phyloP scores from a whole-genome alignment of 2,113 vertebrate genomes.

The Zosterops pallidus region DNA sequence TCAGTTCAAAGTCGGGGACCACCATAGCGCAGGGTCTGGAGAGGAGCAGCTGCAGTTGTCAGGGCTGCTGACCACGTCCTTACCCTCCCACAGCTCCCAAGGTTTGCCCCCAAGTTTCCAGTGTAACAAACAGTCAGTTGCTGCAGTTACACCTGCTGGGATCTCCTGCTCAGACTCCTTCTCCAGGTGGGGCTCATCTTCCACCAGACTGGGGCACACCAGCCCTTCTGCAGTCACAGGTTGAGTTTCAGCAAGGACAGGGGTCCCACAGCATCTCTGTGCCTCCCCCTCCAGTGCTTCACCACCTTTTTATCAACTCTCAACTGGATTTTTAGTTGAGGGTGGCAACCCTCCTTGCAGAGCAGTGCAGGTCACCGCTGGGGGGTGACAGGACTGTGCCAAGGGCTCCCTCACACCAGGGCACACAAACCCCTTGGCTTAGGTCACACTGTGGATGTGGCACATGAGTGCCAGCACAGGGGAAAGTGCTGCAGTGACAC shows the following conservation, averaged over 20 bases:
- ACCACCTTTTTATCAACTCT: not conserved
- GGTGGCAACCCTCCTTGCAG: not conserved
- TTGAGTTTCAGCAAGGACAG: not conserved
- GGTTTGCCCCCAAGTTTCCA: not conserved
- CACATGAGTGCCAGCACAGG: accelerated
- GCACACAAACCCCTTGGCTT: not conserved
- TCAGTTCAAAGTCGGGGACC: slow-evolving; percentile 77
- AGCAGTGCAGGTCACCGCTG: not conserved
- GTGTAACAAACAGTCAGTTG: not conserved
- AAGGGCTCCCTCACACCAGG: not conserved
- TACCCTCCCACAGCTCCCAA: not conserved
- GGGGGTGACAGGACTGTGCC: not conserved
- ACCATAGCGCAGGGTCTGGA: slow-evolving; percentile 80
- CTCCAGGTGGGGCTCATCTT: not conserved
- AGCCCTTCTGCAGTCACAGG: not conserved
- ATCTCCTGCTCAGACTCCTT: not conserved
- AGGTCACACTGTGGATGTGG: accelerated
- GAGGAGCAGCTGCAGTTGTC: not conserved
- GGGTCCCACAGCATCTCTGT: not conserved
- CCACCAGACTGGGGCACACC: not conserved
- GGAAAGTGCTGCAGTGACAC: accelerated
- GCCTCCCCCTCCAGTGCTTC: not conserved
- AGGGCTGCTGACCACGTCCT: not conserved
- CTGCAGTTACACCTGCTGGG: not conserved
- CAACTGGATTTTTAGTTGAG: not conserved